Conservation (phyloP, 2,797 vertebrate genomes). For the Scyliorhinus canicula region DNA sequence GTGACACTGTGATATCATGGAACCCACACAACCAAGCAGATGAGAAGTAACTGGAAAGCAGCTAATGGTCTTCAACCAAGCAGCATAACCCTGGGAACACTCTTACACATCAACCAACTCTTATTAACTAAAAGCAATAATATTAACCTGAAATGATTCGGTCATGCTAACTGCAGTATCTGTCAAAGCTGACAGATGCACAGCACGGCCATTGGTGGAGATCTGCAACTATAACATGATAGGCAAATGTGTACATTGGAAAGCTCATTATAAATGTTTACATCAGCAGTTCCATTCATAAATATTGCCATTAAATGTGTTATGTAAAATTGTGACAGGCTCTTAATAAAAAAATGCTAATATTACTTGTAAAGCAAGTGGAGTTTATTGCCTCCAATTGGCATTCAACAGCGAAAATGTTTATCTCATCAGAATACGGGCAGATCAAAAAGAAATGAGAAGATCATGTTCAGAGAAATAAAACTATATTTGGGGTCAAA, state of each 20-base stretch:
- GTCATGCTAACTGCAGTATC: neutral
- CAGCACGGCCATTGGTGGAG: neutral
- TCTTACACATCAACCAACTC: neutral
- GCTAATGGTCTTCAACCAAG: neutral
- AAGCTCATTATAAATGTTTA: neutral
- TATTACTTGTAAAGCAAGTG: neutral
- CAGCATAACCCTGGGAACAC: neutral
- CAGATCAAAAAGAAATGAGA: neutral
- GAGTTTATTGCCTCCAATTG: neutral
- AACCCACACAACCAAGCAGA: no score
- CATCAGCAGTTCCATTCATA: neutral
- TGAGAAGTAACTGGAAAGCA: no score
- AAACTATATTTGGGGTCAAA: neutral
- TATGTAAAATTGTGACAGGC: neutral
- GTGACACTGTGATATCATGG: neutral
- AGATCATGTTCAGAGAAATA: neutral
- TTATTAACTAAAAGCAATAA: neutral
- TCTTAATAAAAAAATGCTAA: neutral
- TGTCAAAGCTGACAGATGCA: neutral
- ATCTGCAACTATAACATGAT: neutral
- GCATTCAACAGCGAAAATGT: neutral
- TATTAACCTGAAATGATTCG: neutral
- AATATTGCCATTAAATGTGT: neutral
- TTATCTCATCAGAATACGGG: neutral
- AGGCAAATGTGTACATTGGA: neutral